phyloP scores from a whole-genome alignment of 35 echinoderm and acorn worm genomes.

The Amphiura filiformis region DNA sequence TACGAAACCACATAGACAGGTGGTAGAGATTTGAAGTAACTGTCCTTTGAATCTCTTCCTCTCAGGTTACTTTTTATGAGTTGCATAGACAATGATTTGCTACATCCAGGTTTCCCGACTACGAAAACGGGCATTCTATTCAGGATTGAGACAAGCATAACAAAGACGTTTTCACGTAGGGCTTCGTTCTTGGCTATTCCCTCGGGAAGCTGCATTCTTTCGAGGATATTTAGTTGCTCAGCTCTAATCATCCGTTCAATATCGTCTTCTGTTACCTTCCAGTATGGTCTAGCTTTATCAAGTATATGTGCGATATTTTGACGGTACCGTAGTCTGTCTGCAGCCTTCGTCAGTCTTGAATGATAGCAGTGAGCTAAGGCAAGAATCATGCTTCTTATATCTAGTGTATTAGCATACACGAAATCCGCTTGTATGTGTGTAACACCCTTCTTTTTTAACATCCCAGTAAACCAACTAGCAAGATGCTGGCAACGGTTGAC shows the following conservation, averaged over 20 bases:
- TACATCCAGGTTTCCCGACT: slow-evolving; percentile 49
- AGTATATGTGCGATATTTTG: slow-evolving; percentile 13
- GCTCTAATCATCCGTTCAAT: slow-evolving; percentile 19
- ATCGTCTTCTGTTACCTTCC: not conserved
- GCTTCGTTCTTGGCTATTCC: slow-evolving; percentile 44
- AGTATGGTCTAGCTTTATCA: not conserved
- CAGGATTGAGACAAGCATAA: slow-evolving; percentile 31
- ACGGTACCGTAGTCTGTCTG: slow-evolving; percentile 15
- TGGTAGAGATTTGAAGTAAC: slow-evolving; percentile 29
- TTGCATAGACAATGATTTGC: slow-evolving; percentile 51
- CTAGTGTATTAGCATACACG: not conserved
- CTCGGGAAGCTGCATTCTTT: slow-evolving; percentile 31
- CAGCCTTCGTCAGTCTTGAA: slow-evolving; percentile 24
- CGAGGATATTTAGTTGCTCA: slow-evolving; percentile 41
- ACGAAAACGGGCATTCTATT: slow-evolving; percentile 44
- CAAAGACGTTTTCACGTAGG: slow-evolving; percentile 42
- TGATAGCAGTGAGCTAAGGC: slow-evolving; percentile 41
- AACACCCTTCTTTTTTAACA: slow-evolving; percentile 19
- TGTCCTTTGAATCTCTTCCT: slow-evolving; percentile 28
- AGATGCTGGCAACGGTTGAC: slow-evolving; percentile 36
- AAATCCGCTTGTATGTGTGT: not conserved
- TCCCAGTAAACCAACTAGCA: slow-evolving; percentile 28
- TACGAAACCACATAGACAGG: slow-evolving; percentile 51
- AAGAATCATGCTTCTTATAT: slow-evolving; percentile 25
- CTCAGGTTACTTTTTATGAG: slow-evolving; percentile 37